Evolutionary conservation across 2,888 invertebrate genomes (phyloP), one percentile per base, ranked within the genome.

Genomic region (Quadroppia sp.): DNA sequence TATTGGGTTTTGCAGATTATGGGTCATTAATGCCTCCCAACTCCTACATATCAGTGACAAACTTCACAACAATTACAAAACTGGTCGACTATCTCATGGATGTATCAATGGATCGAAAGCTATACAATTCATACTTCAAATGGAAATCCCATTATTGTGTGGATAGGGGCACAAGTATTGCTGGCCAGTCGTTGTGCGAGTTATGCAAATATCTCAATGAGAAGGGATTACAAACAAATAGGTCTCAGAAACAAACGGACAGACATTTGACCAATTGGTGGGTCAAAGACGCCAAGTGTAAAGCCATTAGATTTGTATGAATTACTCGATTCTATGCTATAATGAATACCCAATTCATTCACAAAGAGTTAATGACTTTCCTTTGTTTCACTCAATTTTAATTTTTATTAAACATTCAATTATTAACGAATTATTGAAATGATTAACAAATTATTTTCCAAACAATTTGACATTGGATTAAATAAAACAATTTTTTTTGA

Each of bases 11-110:
- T 0, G 71, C 71, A 13, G 15, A 71, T 13, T 71, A 71, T 72
- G 1, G n/a, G 23, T 4, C n/a, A 15, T 25, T 74, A 17, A 28
- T 76, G 25, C 78, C 77, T 6, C 70, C 74, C 36, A 20, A 72
- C 30, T 76, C 78, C 1, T 77, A 71, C 32, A 78, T 78, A 25
- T 71, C 78, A 53, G 74, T 75, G 0, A 48, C 71, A 0, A 74
- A 77, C 28, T 78, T 78, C 17, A 9, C n/a, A 2, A 15, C 48
- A 11, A 23, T 42, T 25, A 11, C 6, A 28, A 7, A 71, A 7
- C 56, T 74, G 17, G 53, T 36, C 2, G 23, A 30, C 20, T 50
- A 71, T 64, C 56, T 74, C 13, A 20, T 1, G 1, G 3, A 30
- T 20, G 50, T 74, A 11, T 6, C 42, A 6, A 45, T 0, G 2